Evolutionary conservation across 2,113 vertebrate species (phyloP).

Genomic region (Tamias sibiricus): DNA sequence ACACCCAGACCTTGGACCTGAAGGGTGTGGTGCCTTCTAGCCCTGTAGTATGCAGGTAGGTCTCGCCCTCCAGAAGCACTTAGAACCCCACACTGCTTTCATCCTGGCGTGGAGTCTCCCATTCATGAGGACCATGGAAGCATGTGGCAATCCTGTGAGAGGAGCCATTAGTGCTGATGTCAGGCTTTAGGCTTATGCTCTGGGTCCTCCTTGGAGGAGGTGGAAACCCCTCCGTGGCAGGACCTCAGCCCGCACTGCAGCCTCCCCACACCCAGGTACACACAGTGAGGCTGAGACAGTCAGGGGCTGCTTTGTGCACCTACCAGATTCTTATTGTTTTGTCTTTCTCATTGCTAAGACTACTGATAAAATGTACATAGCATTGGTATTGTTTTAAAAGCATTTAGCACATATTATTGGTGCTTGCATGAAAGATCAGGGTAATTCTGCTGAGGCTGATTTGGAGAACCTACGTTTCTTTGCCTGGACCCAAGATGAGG

Average conservation of each 20-base stretch:
- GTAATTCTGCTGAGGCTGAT: background rate
- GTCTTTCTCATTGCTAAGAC: no score
- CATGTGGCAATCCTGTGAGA: background rate
- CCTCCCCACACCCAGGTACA: accelerated
- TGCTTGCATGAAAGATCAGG: background rate
- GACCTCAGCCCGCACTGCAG: no score
- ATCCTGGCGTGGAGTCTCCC: background rate
- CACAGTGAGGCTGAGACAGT: background rate
- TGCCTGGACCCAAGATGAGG: background rate
- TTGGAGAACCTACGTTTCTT: background rate
- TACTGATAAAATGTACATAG: background rate
- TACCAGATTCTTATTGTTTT: background rate
- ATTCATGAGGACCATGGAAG: background rate
- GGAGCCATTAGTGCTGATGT: background rate
- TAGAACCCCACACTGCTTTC: background rate
- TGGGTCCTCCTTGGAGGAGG: background rate
- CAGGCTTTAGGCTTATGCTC: background rate
- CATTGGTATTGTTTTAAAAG: background rate
- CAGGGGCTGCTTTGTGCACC: background rate
- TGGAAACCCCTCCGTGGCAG: background rate
- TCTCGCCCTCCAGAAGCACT: background rate
- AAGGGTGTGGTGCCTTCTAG: background rate
- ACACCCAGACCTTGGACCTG: background rate
- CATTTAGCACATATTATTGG: background rate
- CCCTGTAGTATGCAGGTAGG: background rate